Base-by-base conservation (phyloP, 2,888 invertebrate species). In the Drosophila affinis region DNA sequence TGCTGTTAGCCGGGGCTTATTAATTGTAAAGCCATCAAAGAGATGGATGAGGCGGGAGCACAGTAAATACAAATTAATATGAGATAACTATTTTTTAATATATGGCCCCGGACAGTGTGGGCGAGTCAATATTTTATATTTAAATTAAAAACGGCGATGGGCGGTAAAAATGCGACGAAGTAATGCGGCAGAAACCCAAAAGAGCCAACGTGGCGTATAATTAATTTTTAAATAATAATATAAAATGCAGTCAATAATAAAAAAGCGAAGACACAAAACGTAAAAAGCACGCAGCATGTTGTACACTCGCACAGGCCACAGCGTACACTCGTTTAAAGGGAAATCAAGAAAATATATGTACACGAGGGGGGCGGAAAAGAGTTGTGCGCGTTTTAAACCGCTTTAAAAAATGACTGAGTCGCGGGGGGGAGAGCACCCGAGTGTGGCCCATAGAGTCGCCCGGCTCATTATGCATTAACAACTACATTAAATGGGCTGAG, bases 211-310 rank as follows among this genome's bases (percentile, higher is more conserved):
- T 69, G 76, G 71, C 78, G 70, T 81, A 69, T 78, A 87, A 87
- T 89, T 89, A 85, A 88, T 88, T 89, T 87, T 88, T 75, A 83
- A 86, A 83, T 86, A 79, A 87, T 85, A 77, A 82, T 77, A 77
- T 74, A 78, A 81, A 87, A 85, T 58, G 63, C 72, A 72, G 73
- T 72, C 59, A 69, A 85, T 81, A 78, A 80, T 72, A 77, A 80
- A 75, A 80, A 55, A 32, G 53, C 32, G 47, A 51, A 75, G 54
- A 59, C 47, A 47, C 46, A 57, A 61, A 46, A 64, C 14, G 14
- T 39, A 55, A 46, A 61, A 24, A 10, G 9, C 17, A 6, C 9
- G 14, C 53, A 46, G 34, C 46, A 49, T 45, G 47, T 18, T 34
- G 55, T 32, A 55, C 32, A 32, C 52, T 17, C 48, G 29, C 47